Conservation (phyloP, 2,113 vertebrate species). For the Lethenteron reissneri region DNA sequence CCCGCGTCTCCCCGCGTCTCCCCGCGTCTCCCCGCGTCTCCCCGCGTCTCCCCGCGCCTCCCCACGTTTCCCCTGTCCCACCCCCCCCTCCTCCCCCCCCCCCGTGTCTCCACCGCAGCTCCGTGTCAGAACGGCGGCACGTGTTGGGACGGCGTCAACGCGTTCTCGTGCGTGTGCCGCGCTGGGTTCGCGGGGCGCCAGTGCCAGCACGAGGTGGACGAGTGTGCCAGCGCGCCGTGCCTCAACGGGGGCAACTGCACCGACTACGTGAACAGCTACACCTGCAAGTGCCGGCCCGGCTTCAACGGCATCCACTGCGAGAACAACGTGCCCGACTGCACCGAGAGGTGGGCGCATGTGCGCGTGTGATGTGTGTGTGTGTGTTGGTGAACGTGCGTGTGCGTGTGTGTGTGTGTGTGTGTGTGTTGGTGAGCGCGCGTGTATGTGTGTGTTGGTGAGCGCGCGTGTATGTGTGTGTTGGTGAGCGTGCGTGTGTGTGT, state of each 20-base stretch:
- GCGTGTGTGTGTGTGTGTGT: too few relatives aligned
- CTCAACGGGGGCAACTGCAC: constrained; percentile 87
- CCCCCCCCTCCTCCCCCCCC: neutral
- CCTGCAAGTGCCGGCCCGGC: constrained; percentile 64
- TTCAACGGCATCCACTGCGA: constrained; percentile 93
- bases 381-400: too few relatives aligned
- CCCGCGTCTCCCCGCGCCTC: too few relatives aligned
- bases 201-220: constrained; percentile 79
- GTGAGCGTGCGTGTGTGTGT: too few relatives aligned
- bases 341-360: constrained; percentile 45
- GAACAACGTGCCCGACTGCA: constrained; percentile 84
- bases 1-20: too few relatives aligned
- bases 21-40: too few relatives aligned
- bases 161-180: constrained; percentile 53
- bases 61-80: too few relatives aligned
- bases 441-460: too few relatives aligned
- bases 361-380: too few relatives aligned
- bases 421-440: too few relatives aligned
- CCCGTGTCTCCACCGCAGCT: constrained; percentile 28
- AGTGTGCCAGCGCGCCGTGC: constrained; percentile 81
- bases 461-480: too few relatives aligned
- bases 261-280: constrained; percentile 85
- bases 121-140: constrained; percentile 76
- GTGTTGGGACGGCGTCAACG: constrained; percentile 43
- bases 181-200: constrained; percentile 50